Percentiles rank a stretch among this genome's conserved stretches.
Conservation (phyloP, 2,888 invertebrate genomes). For the Cephus runcator region DNA sequence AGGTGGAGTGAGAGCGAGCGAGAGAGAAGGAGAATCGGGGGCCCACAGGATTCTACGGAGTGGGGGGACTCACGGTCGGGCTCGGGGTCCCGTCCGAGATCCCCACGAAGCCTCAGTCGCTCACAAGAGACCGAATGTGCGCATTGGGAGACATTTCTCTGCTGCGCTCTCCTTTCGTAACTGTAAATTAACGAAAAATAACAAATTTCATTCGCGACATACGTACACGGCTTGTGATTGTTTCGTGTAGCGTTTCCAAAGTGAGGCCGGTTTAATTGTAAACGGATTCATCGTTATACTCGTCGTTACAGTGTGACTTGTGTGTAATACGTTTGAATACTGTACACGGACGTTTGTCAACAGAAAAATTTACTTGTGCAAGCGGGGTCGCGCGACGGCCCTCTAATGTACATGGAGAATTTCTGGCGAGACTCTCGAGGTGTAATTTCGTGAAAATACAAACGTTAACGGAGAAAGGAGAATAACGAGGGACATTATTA, state of each 20-base stretch:
- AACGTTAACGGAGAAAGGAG: background rate
- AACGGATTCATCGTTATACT: background rate
- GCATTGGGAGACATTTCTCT: constrained; percentile 24
- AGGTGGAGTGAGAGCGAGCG: constrained; percentile 9
- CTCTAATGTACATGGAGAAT: background rate
- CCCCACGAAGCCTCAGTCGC: constrained; percentile 56
- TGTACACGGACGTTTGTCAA: background rate
- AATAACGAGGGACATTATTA: background rate
- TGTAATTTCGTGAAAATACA: background rate
- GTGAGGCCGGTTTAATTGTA: background rate
- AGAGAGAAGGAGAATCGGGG: constrained; percentile 15
- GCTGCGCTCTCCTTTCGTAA: constrained; percentile 12
- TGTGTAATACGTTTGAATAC: background rate
- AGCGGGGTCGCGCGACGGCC: background rate
- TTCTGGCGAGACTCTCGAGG: too few species aligned
- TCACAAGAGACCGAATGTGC: constrained; percentile 50
- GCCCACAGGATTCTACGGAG: constrained; percentile 34
- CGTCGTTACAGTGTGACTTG: background rate
- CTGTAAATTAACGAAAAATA: constrained; percentile 10
- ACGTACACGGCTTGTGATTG: background rate
- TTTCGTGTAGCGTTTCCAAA: background rate
- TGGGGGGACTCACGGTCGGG: constrained; percentile 48
- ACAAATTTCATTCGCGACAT: background rate
- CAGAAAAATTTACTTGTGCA: background rate
- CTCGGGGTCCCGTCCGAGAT: constrained; percentile 53